These are phyloP conservation scores for Exephanes ischioxanthus DNA, from an alignment of 2,888 invertebrate genomes.

Conservation along the genomic window DNA sequence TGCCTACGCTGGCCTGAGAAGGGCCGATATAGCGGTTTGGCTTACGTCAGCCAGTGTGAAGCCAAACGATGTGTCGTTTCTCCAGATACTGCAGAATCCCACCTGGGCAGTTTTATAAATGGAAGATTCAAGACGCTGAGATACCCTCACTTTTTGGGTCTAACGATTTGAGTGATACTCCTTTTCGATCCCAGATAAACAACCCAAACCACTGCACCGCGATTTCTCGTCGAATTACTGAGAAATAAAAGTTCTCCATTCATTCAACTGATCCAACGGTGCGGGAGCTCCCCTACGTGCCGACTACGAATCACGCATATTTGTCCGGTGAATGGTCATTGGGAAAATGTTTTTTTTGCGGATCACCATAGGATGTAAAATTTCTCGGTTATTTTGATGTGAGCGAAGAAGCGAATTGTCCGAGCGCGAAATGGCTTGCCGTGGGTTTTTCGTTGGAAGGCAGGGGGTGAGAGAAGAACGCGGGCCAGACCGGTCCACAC, in stretches of 20 bases:
- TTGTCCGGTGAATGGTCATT: not conserved
- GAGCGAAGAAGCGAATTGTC: not conserved
- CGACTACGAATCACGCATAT: not conserved
- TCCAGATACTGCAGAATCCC: too few species aligned
- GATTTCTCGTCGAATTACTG: not conserved
- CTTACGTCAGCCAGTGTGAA: too few species aligned
- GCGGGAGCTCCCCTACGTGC: not conserved
- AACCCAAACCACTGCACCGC: not conserved
- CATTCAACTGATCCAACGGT: not conserved
- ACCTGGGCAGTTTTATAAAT: too few species aligned
- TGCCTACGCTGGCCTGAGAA: too few species aligned
- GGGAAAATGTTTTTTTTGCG: not conserved
- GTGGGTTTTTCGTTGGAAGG: slow-evolving; percentile 71
- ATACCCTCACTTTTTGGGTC: too few species aligned
- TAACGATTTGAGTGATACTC: too few species aligned
- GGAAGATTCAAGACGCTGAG: too few species aligned
- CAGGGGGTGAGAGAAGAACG: slow-evolving; percentile 33
- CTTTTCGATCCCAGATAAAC: too few species aligned
- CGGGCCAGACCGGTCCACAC: slow-evolving; percentile 64
- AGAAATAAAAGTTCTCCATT: not conserved
- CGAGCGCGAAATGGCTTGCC: slow-evolving; percentile 6
- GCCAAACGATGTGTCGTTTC: too few species aligned
- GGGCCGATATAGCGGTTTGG: too few species aligned
- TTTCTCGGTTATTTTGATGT: slow-evolving; percentile 50
- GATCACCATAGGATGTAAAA: slow-evolving; percentile 30